phyloP scores from a whole-genome alignment of 37 sponge, comb jelly and placozoan species.

The Aphrocallistes beatrix region DNA sequence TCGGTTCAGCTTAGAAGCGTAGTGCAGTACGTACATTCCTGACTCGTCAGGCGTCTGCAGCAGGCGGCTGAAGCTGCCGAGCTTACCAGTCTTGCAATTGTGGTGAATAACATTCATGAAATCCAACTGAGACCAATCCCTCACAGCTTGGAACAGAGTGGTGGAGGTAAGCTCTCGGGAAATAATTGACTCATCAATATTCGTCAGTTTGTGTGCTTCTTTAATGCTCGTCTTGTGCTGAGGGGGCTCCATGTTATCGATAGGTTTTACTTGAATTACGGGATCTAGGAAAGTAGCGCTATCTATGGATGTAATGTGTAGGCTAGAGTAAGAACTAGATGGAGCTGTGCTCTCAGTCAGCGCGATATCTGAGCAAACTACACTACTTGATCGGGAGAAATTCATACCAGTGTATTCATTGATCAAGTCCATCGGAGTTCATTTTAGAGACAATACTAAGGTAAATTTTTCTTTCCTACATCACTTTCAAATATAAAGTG shows the following conservation, averaged over 20 bases:
- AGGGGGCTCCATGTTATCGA: not conserved
- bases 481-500: no score
- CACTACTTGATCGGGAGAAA: no score
- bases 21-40: not conserved
- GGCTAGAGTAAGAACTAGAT: constrained; percentile 9
- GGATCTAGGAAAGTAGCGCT: not conserved
- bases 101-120: not conserved
- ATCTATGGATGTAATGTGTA: constrained; percentile 3
- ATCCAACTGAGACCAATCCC: not conserved
- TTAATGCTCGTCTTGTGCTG: no score
- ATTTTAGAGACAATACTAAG: no score
- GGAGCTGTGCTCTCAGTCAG: not conserved
- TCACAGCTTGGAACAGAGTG: constrained; percentile 6
- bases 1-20: not conserved
- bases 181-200: not conserved
- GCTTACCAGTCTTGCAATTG: not conserved
- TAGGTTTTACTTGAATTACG: not conserved
- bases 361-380: no score
- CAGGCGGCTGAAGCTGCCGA: not conserved
- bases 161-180: not conserved
- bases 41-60: not conserved
- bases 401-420: no score
- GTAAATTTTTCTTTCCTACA: no score
- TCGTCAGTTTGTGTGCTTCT: not conserved
- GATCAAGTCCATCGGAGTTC: no score